Conservation (phyloP, 2,113 vertebrate genomes). For the Tetrao urogallus region DNA sequence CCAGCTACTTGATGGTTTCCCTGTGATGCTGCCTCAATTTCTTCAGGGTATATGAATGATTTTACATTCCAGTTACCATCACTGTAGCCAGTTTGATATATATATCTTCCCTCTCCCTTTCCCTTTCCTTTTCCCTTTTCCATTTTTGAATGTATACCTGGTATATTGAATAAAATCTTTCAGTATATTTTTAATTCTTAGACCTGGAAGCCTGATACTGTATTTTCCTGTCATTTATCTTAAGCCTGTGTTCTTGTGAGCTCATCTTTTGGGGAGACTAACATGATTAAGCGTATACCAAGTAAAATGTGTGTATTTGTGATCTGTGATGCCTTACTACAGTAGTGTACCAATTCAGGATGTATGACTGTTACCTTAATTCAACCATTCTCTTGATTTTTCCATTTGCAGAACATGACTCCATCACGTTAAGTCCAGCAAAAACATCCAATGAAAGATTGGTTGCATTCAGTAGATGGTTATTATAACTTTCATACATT, state of each 20-base stretch:
- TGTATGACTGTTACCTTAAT: background rate
- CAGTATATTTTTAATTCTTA: background rate
- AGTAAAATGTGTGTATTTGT: fast-evolving
- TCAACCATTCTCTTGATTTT: background rate
- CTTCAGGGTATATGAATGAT: background rate
- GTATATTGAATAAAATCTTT: background rate
- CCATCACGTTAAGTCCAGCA: background rate
- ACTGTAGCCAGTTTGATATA: background rate
- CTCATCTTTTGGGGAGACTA: background rate
- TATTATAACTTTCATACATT: background rate
- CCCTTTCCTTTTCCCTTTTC: background rate
- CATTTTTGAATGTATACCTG: background rate
- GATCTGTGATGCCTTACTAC: background rate
- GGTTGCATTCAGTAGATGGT: background rate
- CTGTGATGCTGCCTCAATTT: background rate
- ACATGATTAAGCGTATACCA: background rate
- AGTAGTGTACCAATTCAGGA: background rate
- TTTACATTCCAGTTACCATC: background rate
- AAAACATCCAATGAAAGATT: background rate
- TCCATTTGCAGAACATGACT: background rate
- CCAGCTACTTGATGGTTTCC: background rate
- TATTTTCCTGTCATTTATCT: background rate
- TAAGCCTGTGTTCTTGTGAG: background rate
- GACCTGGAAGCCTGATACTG: background rate
- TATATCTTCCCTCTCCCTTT: background rate